Conservation (phyloP, 1,140 invertebrate genomes). For the Drosophila kohkoa region DNA sequence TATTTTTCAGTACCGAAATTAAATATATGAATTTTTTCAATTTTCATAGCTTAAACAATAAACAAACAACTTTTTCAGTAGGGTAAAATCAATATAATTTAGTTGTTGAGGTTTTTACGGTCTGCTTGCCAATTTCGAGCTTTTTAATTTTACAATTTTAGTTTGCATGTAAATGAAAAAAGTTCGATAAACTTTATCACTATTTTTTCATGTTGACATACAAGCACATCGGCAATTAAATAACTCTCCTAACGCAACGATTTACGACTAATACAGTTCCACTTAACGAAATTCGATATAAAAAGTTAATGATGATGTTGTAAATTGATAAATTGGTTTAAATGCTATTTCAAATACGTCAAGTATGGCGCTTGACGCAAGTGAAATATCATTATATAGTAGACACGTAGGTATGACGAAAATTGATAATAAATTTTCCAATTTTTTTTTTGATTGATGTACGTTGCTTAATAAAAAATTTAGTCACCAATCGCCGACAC, state of each 20-base stretch:
- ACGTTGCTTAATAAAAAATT: slow-evolving; percentile 26
- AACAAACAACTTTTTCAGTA: neutral
- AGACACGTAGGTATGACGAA: slow-evolving; percentile 7
- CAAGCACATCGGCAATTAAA: neutral
- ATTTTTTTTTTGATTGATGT: slow-evolving; percentile 44
- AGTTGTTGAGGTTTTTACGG: slow-evolving; percentile 6
- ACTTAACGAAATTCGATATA: slow-evolving; percentile 30
- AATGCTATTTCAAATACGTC: slow-evolving; percentile 13
- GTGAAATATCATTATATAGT: slow-evolving; percentile 39
- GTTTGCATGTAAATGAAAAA: slow-evolving; percentile 29
- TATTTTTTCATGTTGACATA: neutral
- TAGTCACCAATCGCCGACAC: neutral
- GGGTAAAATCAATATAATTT: slow-evolving; percentile 5
- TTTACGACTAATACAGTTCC: slow-evolving; percentile 17
- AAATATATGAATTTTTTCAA: slow-evolving; percentile 31
- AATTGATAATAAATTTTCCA: slow-evolving; percentile 22
- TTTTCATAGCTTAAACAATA: slow-evolving; percentile 4
- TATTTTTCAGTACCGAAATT: slow-evolving; percentile 31
- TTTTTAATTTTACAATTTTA: slow-evolving; percentile 15
- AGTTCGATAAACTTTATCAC: neutral
- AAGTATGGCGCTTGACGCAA: slow-evolving; percentile 19
- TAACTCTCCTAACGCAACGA: neutral
- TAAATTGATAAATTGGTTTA: slow-evolving; percentile 25
- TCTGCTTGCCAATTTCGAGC: neutral
- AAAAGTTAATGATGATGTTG: slow-evolving; percentile 17